Percentiles rank a stretch among this genome's conserved stretches.
Conservation (phyloP, 2,797 vertebrate species). For the Lagocephalus sceleratus region DNA sequence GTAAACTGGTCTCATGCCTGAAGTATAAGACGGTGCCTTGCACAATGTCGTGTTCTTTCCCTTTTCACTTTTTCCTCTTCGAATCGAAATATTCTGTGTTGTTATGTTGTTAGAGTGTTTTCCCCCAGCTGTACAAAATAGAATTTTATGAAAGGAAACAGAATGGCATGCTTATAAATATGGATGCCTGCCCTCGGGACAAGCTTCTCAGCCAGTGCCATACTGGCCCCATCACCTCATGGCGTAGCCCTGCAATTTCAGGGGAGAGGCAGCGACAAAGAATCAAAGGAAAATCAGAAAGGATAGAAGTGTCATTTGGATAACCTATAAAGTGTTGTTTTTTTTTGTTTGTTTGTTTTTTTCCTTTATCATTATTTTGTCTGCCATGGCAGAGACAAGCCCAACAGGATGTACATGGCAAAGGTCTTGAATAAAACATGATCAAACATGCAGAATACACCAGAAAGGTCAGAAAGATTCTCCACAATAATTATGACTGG, state of each 20-base stretch:
- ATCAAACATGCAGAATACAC: constrained; percentile 77
- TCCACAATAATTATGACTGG: constrained; percentile 73
- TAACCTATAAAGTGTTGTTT: constrained; percentile 50
- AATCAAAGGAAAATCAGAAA: constrained; percentile 65
- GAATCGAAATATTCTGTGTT: constrained; percentile 49
- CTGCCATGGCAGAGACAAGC: constrained; percentile 38
- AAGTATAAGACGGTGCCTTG: neutral
- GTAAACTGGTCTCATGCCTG: constrained; percentile 22
- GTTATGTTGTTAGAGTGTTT: constrained; percentile 49
- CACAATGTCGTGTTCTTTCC: no score
- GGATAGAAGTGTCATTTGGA: constrained; percentile 44
- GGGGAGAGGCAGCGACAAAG: constrained; percentile 13
- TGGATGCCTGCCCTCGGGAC: constrained; percentile 59
- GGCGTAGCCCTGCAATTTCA: constrained; percentile 61
- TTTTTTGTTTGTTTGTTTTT: constrained; percentile 7
- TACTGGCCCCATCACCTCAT: constrained; percentile 39
- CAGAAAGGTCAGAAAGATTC: constrained; percentile 77
- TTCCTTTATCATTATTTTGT: constrained; percentile 17
- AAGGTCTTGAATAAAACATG: constrained; percentile 79
- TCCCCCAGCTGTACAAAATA: constrained; percentile 53
- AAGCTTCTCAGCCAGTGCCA: constrained; percentile 43
- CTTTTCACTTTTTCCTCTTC: constrained; percentile 26
- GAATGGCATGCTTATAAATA: constrained; percentile 69
- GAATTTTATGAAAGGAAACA: constrained; percentile 69
- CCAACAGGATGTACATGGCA: constrained; percentile 69